phyloP scores from a whole-genome alignment of 2,113 vertebrate species.

The Nyctibius bracteatus region DNA sequence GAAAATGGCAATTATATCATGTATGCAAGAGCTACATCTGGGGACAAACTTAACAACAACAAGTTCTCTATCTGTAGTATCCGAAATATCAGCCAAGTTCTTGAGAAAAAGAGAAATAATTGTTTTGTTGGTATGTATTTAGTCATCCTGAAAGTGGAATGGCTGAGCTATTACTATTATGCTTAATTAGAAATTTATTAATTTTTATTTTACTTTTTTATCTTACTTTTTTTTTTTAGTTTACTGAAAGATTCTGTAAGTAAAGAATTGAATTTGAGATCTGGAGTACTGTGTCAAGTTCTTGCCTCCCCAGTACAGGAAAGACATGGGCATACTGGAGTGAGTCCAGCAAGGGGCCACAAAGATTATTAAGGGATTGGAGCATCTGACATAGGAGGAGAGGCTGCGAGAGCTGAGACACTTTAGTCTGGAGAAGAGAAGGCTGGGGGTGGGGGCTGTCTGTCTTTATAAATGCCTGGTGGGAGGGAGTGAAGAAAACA shows the following conservation, averaged over 20 bases:
- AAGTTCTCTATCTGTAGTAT: conserved; percentile 95
- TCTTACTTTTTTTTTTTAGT: neutral
- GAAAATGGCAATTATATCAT: conserved; percentile 96
- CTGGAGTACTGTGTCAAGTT: neutral
- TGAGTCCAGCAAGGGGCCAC: neutral
- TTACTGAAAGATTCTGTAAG: neutral
- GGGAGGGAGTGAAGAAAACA: neutral
- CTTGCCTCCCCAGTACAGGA: neutral
- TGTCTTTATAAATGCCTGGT: neutral
- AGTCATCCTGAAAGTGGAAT: neutral
- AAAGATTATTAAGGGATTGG: neutral
- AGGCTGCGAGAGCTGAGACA: neutral
- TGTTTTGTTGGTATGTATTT: conserved; percentile 93
- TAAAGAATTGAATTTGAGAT: neutral
- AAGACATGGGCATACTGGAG: neutral
- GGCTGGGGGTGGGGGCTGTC: neutral
- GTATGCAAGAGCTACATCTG: conserved; percentile 97
- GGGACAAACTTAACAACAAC: conserved; percentile 96
- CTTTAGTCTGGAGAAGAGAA: neutral
- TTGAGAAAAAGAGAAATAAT: conserved; percentile 84
- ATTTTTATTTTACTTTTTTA: neutral
- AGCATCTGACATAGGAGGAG: neutral
- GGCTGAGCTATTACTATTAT: neutral
- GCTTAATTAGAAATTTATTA: neutral
- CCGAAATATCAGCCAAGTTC: conserved; percentile 92